Percentiles rank a stretch among this genome's conserved stretches.
phyloP scores from a whole-genome alignment of 2,888 invertebrate species.

The Anarsia innoxiella region DNA sequence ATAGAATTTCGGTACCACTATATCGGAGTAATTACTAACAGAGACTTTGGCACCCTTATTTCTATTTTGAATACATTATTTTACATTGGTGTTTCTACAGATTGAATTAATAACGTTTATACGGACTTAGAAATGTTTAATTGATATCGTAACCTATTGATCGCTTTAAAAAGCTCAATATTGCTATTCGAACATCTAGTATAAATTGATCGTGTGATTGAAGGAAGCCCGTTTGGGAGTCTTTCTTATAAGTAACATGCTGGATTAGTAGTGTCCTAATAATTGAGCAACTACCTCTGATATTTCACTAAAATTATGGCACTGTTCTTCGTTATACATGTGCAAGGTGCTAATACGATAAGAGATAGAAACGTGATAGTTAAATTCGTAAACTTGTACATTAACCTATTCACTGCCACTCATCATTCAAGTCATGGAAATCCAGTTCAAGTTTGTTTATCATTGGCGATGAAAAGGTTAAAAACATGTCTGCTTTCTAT shows the following conservation, averaged over 20 bases:
- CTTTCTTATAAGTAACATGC: constrained; percentile 42
- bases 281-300: constrained; percentile 52
- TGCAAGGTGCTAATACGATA: constrained; percentile 21
- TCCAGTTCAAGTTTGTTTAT: too few relatives aligned
- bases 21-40: constrained; percentile 11
- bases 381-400: too few relatives aligned
- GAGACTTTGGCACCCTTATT: constrained; percentile 21
- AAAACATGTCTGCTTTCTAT: too few relatives aligned
- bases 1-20: constrained; percentile 17
- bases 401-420: too few relatives aligned
- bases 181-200: constrained; percentile 23
- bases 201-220: constrained; percentile 38
- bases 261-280: constrained; percentile 29
- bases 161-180: constrained; percentile 29
- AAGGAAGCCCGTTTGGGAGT: constrained; percentile 56
- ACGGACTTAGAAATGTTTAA: constrained; percentile 1
- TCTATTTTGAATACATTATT: too few relatives aligned
- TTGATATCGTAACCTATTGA: constrained; percentile 15
- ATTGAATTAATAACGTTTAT: too few relatives aligned
- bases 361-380: neutral
- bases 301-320: constrained; percentile 55
- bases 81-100: too few relatives aligned
- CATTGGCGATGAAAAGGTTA: too few relatives aligned
- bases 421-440: too few relatives aligned
- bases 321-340: constrained; percentile 61